Base-by-base conservation (phyloP, 2,797 vertebrate genomes). In the Scyliorhinus canicula region DNA sequence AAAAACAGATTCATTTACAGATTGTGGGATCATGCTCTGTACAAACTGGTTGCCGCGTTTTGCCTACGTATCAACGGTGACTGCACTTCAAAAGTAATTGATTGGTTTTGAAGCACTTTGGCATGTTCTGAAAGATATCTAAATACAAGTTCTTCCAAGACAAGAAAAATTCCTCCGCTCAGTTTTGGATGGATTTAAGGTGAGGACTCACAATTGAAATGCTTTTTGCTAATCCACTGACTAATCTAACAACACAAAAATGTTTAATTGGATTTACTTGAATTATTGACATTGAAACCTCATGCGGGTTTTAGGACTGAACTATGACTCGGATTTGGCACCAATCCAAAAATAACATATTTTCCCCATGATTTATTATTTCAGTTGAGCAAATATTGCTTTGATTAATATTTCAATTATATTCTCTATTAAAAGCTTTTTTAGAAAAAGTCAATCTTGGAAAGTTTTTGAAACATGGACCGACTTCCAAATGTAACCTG, bases 361-460 rank as follows among this genome's bases (percentile, higher is more conserved):
- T 91, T 91, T 65, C 19, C n/a, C 57, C 19, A 24, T 91, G 21
- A 91, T 91, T 65, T 91, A 91, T 91, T 65, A 65, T 91, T 91
- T 40, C 57, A 91, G 88, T 91, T 91, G 88, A 91, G 44, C 40
- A 91, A 91, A 91, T 91, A 91, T 40, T 44, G 57, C 40, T 44
- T 91, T 44, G 60, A 65, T 91, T 91, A 65, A 91, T 63, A 91
- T 65, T 91, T 65, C 60, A 60, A 57, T 44, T n/a, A 91, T 91
- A 44, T 63, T 91, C 35, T 91, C 35, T 21, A 63, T 65, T 63
- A 91, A 91, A 91, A 57, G n/a, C 19, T 91, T 44, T 65, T 91
- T 91, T 40, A 16, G 14, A n/a, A 65, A 91, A 57, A 55, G 86
- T 63, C 60, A 26, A 19, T 91, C 19, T 65, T 91, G 88, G 28